Evolutionary conservation across 2,888 invertebrate genomes (phyloP), one percentile per base, ranked within the genome.

Genomic region (Caenorhabditis angaria): DNA sequence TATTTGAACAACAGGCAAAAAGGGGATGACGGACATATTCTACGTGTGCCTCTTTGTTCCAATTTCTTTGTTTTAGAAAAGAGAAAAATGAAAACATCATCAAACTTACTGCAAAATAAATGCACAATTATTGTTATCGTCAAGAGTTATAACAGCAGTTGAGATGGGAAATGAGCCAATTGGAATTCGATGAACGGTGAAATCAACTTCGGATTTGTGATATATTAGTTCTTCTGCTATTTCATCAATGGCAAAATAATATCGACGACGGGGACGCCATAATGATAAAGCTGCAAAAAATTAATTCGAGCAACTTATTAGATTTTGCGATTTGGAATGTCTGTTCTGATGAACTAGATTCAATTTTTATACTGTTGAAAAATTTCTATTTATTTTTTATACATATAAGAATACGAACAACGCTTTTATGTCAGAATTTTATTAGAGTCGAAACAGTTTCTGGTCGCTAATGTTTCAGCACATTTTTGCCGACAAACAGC

Each of bases 171-270:
- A 79, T 1, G 65, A 51, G 0, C 83, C 85, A 1, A 77, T 3
- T 10, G 75, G 72, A 20, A 73, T 70, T 32, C 67, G 53, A 57
- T 77, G 65, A 32, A 69, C 51, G 27, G 73, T 66, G 59, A 85
- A 85, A 55, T 85, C 85, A 47, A 53, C 29, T 60, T 85, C 83
- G 27, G 82, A 77, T 47, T 80, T 80, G 59, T 77, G 81, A 69
- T 83, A 85, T 28, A 83, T 66, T n/a, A 85, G 74, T 58, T 74
- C 74, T 59, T 82, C 78, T 25, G 72, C 66, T 27, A 81, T 64
- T 69, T 84, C 85, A 62, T 85, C 83, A 58, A 85, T 67, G 10
- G 83, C 85, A 60, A 84, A 85, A 68, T 83, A 85, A 51, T 77
- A 72, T 10, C 79, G 75, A 61, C 83, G 80, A 29, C 78, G 76